Evolutionary conservation across 2,888 invertebrate genomes (phyloP), one percentile per base, ranked within the genome.

Genomic region (Amblyjoppa proteus): DNA sequence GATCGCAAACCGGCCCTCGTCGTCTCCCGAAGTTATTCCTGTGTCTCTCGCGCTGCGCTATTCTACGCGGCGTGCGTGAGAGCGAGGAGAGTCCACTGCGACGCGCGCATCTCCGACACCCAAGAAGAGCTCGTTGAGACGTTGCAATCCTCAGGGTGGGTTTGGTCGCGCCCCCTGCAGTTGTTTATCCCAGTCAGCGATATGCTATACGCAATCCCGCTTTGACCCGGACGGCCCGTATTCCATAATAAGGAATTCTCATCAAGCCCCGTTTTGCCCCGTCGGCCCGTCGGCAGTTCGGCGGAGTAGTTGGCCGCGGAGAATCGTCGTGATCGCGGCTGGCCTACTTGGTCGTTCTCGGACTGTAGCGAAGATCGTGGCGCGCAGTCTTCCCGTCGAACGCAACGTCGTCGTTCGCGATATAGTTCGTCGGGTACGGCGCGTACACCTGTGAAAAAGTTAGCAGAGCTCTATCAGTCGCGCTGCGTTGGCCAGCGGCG

Each of bases 191-290:
- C 61, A 80, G 69, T 77, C 74, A 73, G 61, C 80, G 77, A 80
- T 74, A 83, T 77, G 80, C 20, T 20, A 83, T 83, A 69, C 76
- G 64, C 76, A 71, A 76, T 45, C 76, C 45, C 69, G 73, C 41
- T 41, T 76, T 85, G 77, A 85, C 77, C 85, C 73, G 83, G 73
- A 61, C 73, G 80, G 58, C 73, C 85, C 85, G 81, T 80, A 81
- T 83, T 83, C 77, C 80, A 69, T 53, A 85, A 85, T 77, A 83
- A 86, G 77, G 58, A 77, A 77, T 77, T 64, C 79, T 69, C 78
- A 38, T 53, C 41, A 41, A 49, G 20, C 83, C 41, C 38, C 38
- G 31, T 20, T 58, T 49, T 34, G 20, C 20, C 58, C 49, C 20
- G 56, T 20, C 66, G n/a, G 31, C 11, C 13, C 13, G 25, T 5